These are phyloP conservation scores for Aethes cnicana DNA, from an alignment of 2,888 invertebrate genomes.

Conservation along the genomic window DNA sequence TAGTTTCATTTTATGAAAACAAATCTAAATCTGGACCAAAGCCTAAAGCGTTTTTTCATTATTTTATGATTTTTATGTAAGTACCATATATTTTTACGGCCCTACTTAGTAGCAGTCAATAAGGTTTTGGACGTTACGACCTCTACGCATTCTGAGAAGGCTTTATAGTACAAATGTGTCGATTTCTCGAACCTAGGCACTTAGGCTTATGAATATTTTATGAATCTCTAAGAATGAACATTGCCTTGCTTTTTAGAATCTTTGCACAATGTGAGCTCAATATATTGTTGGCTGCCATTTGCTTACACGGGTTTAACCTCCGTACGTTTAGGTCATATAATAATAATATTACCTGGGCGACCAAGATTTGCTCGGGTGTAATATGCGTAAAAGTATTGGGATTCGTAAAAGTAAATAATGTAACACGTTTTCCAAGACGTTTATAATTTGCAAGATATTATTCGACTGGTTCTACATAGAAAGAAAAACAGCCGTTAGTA, in stretches of 20 bases:
- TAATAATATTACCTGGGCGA: too few species aligned
- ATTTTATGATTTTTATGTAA: background rate
- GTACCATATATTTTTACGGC: background rate
- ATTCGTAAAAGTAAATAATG: too few species aligned
- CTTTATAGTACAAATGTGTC: conserved; percentile 14
- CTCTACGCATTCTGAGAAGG: conserved; percentile 4
- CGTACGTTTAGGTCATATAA: too few species aligned
- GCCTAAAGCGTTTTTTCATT: background rate
- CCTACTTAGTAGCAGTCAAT: conserved; percentile 2
- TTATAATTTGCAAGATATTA: too few species aligned
- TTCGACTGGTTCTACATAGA: too few species aligned
- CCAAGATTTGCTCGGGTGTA: too few species aligned
- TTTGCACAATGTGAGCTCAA: conserved; percentile 14
- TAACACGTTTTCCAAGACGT: too few species aligned
- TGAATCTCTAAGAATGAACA: background rate
- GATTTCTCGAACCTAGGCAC: background rate
- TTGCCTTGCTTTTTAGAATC: conserved; percentile 1
- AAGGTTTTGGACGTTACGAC: conserved; percentile 7
- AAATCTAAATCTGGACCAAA: background rate
- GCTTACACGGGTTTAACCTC: too few species aligned
- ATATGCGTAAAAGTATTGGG: too few species aligned
- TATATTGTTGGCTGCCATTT: too few species aligned
- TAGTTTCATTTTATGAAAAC: too few species aligned
- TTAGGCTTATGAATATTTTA: conserved; percentile 16
- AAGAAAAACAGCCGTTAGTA: too few species aligned